phyloP scores from a whole-genome alignment of 2,797 vertebrate genomes.

The Labeo calbasu region DNA sequence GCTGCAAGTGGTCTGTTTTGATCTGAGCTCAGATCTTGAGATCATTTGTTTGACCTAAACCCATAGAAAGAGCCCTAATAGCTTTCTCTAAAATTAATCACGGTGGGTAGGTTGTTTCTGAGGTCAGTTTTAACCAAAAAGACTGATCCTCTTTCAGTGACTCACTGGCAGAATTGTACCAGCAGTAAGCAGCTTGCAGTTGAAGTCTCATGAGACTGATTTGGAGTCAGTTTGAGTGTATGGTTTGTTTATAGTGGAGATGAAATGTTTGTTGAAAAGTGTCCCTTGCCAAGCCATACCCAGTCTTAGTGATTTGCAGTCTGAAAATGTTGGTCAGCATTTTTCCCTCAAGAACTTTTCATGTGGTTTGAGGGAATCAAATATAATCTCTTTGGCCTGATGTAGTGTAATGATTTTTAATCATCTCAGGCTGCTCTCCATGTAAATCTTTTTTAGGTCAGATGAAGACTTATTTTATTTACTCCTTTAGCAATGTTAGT shows the following conservation, averaged over 20 bases:
- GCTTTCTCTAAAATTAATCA: neutral
- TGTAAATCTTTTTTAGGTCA: constrained; percentile 3
- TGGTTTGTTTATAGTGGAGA: constrained; percentile 21
- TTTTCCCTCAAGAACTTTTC: constrained; percentile 23
- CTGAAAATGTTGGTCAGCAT: constrained; percentile 1
- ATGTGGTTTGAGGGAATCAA: constrained; percentile 17
- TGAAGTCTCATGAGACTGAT: constrained; percentile 5
- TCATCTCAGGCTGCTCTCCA: neutral
- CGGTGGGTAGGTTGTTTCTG: neutral
- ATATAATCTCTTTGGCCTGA: constrained; percentile 31
- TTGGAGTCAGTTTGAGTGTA: constrained; percentile 3
- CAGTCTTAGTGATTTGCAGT: constrained; percentile 15
- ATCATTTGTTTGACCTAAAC: neutral
- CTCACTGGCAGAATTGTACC: constrained; percentile 18
- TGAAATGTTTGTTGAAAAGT: constrained; percentile 24
- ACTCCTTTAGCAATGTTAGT: neutral
- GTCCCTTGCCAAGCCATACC: neutral
- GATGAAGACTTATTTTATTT: constrained; percentile 25
- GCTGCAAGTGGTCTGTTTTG: neutral
- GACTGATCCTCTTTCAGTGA: neutral
- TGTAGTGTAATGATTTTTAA: constrained; percentile 33
- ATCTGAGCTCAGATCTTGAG: neutral
- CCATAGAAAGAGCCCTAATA: neutral
- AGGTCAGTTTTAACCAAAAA: constrained; percentile 1
- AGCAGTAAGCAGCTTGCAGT: neutral